Evolutionary conservation across 2,888 invertebrate species (phyloP), one percentile per base, ranked within the genome.

Genomic region (Zeuzera pyrina): DNA sequence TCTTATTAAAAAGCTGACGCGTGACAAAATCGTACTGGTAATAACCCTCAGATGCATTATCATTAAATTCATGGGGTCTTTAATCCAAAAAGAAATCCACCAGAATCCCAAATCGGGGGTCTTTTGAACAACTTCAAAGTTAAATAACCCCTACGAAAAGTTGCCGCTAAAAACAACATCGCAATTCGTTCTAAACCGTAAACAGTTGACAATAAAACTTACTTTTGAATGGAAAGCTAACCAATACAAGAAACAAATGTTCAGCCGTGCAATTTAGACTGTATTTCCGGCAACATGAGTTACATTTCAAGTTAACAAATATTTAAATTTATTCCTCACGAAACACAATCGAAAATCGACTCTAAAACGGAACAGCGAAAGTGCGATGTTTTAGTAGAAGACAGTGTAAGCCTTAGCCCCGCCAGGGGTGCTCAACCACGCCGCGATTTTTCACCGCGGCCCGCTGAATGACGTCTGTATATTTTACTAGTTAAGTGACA

Each of bases 291-390:
- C 62, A 62, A 79, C 83, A 83, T 77, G 81, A 68, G 83, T 81
- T 73, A 81, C 83, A 83, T 83, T 83, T 83, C 78, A 79, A 81
- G 67, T 81, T 79, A 73, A 79, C 83, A 79, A 79, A 81, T 73
- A 78, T 78, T 83, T 79, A 76, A 81, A 81, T 78, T 78, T 78
- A 79, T 77, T 72, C 78, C 57, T 49, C 41, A 47, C 34, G 31
- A 32, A 29, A 28, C 27, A 42, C 60, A 58, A 54, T 56, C 49
- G 41, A 66, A 61, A 62, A 52, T 61, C 39, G 38, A 65, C 76
- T 54, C 44, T 72, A 62, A 45, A 32, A 12, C 33, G 37, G 34
- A 26, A 27, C 28, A 10, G 19, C 34, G 39, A 42, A 32, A 35
- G 48, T 33, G 22, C 32, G 33, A 43, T 38, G 43, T 30, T 38